Percentiles rank a stretch among this genome's conserved stretches.
These are phyloP conservation scores for Eubasilissa splendida DNA, from an alignment of 2,888 invertebrate genomes.

Conservation along the genomic window DNA sequence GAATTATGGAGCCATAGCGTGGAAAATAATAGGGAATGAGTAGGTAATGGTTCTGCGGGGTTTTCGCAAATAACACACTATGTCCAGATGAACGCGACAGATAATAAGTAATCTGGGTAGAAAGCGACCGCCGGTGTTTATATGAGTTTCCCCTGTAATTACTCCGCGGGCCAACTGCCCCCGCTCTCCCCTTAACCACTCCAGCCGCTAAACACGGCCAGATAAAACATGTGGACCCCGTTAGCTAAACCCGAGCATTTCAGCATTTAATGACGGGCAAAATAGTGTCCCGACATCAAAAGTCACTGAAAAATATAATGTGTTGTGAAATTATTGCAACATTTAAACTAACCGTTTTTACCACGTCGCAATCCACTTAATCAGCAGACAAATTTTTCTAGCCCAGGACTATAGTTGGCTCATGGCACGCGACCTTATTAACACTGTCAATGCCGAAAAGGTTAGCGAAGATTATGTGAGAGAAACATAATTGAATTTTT, in stretches of 20 bases:
- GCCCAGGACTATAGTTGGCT: conserved; percentile 12
- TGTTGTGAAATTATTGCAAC: background rate
- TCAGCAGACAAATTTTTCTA: background rate
- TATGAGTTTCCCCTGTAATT: conserved; percentile 40
- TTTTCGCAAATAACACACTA: conserved; percentile 29
- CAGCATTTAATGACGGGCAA: background rate
- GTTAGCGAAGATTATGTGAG: conserved; percentile 17
- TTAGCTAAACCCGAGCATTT: conserved; percentile 5
- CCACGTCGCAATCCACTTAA: background rate
- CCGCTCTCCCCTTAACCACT: background rate
- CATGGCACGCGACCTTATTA: conserved; percentile 34
- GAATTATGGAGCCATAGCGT: background rate
- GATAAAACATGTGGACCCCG: conserved; percentile 29
- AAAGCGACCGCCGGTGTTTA: conserved; percentile 42
- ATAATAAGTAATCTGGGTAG: conserved; percentile 49
- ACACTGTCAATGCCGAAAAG: conserved; percentile 27
- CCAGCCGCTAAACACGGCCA: conserved; percentile 25
- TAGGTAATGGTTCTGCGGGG: conserved; percentile 7
- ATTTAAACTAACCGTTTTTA: background rate
- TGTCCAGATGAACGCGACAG: conserved; percentile 49
- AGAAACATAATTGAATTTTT: conserved; percentile 1
- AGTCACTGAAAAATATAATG: background rate
- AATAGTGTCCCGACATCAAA: background rate
- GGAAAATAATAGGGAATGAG: conserved; percentile 24
- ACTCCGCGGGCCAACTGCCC: conserved; percentile 32